Evolutionary conservation across 2,888 invertebrate genomes (phyloP).

Genomic region (Eupithecia pulchellata): DNA sequence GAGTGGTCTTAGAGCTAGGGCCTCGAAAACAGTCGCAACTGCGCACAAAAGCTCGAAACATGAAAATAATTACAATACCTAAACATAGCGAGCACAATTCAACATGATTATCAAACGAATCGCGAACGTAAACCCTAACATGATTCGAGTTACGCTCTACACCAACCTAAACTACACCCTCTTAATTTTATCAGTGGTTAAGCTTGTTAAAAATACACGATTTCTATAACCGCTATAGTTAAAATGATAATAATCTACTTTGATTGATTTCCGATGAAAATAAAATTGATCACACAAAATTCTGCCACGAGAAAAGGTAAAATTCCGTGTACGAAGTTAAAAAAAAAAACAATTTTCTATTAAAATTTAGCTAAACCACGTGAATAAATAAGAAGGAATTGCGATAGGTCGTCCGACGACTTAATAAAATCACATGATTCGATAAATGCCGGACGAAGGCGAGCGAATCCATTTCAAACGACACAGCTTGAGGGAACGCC

Average conservation of each 20-base stretch:
- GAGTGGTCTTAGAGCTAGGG: conserved; percentile 18
- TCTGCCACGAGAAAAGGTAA: background rate
- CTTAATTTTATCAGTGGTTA: conserved; percentile 13
- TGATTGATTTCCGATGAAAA: background rate
- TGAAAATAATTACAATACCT: conserved; percentile 60
- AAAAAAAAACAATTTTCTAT: no score
- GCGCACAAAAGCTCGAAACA: conserved; percentile 50
- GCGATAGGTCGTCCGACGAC: conserved; percentile 17
- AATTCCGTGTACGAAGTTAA: background rate
- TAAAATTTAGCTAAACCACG: conserved; percentile 1
- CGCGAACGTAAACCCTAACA: conserved; percentile 47
- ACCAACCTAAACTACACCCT: conserved; percentile 24
- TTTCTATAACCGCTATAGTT: background rate
- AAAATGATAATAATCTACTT: background rate
- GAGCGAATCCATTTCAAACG: conserved; percentile 18
- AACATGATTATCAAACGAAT: conserved; percentile 56
- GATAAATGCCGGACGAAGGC: conserved; percentile 28
- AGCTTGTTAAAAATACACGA: conserved; percentile 7
- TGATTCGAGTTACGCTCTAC: conserved; percentile 64
- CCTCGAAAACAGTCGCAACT: conserved; percentile 1
- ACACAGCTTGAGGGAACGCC: conserved; percentile 16
- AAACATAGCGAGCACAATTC: conserved; percentile 43
- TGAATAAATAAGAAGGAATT: conserved; percentile 10
- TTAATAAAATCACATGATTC: conserved; percentile 55
- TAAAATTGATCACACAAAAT: conserved; percentile 6